phyloP scores from a whole-genome alignment of 2,888 invertebrate genomes.

The Noctua fimbriata region DNA sequence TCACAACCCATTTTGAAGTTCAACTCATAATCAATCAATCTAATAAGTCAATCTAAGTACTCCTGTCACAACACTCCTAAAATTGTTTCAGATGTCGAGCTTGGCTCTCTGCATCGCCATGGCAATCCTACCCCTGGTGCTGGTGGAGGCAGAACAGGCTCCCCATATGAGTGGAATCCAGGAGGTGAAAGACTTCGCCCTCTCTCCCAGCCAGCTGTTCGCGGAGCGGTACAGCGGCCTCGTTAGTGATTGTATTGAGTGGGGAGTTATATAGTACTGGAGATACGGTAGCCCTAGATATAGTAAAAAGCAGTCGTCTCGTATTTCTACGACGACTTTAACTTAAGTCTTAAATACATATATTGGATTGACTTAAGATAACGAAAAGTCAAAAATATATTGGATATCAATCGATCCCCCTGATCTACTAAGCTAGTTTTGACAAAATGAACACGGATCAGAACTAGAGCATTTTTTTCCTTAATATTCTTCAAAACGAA shows the following conservation, averaged over 20 bases:
- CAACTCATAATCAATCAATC: too few relatives aligned
- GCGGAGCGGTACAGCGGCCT: slow-evolving; percentile 76
- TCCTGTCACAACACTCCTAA: neutral
- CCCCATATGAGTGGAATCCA: slow-evolving; percentile 70
- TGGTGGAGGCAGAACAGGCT: slow-evolving; percentile 77
- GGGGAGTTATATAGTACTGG: slow-evolving; percentile 71
- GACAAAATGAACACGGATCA: neutral
- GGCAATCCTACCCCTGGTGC: slow-evolving; percentile 77
- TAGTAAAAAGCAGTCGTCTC: too few relatives aligned
- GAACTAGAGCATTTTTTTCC: neutral
- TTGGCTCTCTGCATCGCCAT: slow-evolving; percentile 70
- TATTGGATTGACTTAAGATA: too few relatives aligned
- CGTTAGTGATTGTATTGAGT: slow-evolving; percentile 76
- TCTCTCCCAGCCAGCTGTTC: slow-evolving; percentile 74
- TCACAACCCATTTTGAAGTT: neutral
- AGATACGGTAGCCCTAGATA: too few relatives aligned
- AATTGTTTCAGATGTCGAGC: slow-evolving; percentile 68
- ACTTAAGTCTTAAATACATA: neutral
- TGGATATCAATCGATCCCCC: neutral
- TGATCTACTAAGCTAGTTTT: neutral
- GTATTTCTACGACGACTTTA: too few relatives aligned
- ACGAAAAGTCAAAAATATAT: neutral
- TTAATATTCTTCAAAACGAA: neutral
- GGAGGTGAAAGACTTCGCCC: slow-evolving; percentile 66
- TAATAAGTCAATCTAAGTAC: neutral